Evolutionary conservation across 2,888 invertebrate species (phyloP).

Genomic region (Homarus gammarus): DNA sequence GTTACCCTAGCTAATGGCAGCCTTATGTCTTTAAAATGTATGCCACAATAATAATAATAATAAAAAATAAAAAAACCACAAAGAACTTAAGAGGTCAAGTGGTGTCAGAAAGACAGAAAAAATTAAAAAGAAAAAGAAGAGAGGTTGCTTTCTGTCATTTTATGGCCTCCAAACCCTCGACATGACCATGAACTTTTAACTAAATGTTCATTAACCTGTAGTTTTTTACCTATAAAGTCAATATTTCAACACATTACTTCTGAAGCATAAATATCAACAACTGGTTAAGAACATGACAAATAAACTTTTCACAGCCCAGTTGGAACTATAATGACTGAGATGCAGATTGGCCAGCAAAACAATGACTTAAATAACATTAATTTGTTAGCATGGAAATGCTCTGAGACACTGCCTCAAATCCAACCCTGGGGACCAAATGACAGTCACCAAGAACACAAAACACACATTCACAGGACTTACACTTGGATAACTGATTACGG

Average conservation of each 20-base stretch:
- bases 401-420: slow-evolving; percentile 62
- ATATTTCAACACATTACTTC: slow-evolving; percentile 49
- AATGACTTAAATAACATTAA: slow-evolving; percentile 31
- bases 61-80: not conserved
- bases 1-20: not conserved
- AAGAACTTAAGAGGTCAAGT: not conserved
- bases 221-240: slow-evolving; percentile 36
- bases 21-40: not conserved
- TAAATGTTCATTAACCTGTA: slow-evolving; percentile 43
- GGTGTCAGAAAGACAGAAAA: not conserved
- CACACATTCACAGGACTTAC: slow-evolving; percentile 59
- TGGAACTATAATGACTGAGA: slow-evolving; percentile 66
- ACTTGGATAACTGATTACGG: slow-evolving; percentile 57
- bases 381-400: slow-evolving; percentile 36
- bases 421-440: slow-evolving; percentile 66
- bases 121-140: not conserved
- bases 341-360: slow-evolving; percentile 57
- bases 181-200: slow-evolving; percentile 40
- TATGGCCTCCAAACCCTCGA: slow-evolving; percentile 20
- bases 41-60: not conserved
- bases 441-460: slow-evolving; percentile 66
- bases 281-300: slow-evolving; percentile 59
- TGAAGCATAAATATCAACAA: slow-evolving; percentile 54
- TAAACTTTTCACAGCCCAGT: slow-evolving; percentile 67
- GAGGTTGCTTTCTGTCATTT: slow-evolving; percentile 36